These are phyloP conservation scores for Prolemur simus DNA, from an alignment of 2,113 vertebrate genomes.

Conservation along the genomic window DNA sequence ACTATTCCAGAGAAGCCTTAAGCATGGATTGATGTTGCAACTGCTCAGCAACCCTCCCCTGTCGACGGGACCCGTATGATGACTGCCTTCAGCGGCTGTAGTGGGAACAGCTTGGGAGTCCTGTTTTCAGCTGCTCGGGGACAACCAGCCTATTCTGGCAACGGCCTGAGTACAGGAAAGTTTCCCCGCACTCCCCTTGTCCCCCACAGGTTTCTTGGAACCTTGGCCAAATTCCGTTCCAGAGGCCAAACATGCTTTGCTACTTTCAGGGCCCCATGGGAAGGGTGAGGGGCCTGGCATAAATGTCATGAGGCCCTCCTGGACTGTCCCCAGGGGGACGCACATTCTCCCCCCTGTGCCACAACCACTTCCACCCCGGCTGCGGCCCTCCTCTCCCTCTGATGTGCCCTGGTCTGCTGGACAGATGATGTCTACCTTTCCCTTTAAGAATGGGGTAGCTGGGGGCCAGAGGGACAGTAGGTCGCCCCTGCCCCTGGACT, in stretches of 20 bases:
- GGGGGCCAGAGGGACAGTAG: no score
- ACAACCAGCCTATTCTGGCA: neutral
- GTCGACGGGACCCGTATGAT: accelerated
- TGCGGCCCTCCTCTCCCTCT: neutral
- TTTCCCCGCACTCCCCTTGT: neutral
- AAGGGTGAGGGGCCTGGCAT: neutral
- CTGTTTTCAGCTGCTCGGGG: neutral
- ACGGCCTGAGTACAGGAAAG: no score
- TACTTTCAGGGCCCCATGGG: neutral
- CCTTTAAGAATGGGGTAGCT: neutral
- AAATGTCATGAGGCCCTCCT: neutral
- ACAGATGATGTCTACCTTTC: neutral
- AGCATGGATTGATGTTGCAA: accelerated
- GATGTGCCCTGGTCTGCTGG: neutral
- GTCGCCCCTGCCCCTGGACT: neutral
- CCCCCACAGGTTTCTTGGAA: neutral
- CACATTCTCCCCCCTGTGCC: neutral
- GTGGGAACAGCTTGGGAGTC: neutral
- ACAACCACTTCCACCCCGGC: neutral
- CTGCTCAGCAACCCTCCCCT: neutral
- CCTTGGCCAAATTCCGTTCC: neutral
- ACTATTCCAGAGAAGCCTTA: accelerated
- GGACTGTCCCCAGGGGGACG: neutral
- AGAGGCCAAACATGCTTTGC: neutral
- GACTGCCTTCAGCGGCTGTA: neutral